Percentiles rank a stretch among this genome's conserved stretches.
Evolutionary conservation across 2,888 invertebrate species (phyloP).

Genomic region (Coleophora flavipennella): DNA sequence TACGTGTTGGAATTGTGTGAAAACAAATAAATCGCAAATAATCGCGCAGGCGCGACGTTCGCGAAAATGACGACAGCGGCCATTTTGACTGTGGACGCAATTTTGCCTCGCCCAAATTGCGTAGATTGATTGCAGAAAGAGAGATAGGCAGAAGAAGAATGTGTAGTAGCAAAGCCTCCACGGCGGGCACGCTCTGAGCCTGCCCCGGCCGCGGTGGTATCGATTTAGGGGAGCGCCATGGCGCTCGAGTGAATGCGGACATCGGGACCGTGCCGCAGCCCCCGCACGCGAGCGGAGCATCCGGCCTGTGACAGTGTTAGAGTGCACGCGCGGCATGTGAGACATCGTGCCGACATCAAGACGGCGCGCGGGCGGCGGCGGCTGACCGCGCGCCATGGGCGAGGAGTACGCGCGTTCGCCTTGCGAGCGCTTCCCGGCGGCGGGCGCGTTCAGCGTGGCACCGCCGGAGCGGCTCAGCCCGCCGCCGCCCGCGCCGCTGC

Average conservation of each 20-base stretch:
- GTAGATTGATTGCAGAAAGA: constrained; percentile 43
- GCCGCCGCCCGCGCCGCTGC: constrained; percentile 76
- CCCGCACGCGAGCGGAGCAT: constrained; percentile 44
- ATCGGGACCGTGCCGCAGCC: constrained; percentile 56
- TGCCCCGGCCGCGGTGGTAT: constrained; percentile 59
- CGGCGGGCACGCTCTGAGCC: constrained; percentile 56
- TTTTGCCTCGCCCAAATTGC: constrained; percentile 68
- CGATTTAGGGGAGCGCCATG: constrained; percentile 62
- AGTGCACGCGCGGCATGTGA: constrained; percentile 63
- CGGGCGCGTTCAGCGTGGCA: constrained; percentile 73
- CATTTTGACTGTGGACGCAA: constrained; percentile 66
- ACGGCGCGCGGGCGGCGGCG: constrained; percentile 67
- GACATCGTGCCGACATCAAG: constrained; percentile 44
- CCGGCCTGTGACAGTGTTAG: constrained; percentile 52
- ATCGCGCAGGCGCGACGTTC: constrained; percentile 63
- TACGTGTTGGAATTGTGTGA: constrained; percentile 37
- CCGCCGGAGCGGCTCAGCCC: constrained; percentile 77
- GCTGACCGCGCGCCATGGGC: constrained; percentile 69
- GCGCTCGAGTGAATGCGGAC: constrained; percentile 69
- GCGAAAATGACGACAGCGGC: constrained; percentile 65
- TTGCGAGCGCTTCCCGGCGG: constrained; percentile 70
- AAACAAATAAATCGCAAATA: constrained; percentile 62
- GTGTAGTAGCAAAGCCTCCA: constrained; percentile 41
- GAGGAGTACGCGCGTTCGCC: constrained; percentile 69
- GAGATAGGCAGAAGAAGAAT: constrained; percentile 36